Base-by-base conservation (phyloP, 1,140 invertebrate species). In the Drosophila busckii region DNA sequence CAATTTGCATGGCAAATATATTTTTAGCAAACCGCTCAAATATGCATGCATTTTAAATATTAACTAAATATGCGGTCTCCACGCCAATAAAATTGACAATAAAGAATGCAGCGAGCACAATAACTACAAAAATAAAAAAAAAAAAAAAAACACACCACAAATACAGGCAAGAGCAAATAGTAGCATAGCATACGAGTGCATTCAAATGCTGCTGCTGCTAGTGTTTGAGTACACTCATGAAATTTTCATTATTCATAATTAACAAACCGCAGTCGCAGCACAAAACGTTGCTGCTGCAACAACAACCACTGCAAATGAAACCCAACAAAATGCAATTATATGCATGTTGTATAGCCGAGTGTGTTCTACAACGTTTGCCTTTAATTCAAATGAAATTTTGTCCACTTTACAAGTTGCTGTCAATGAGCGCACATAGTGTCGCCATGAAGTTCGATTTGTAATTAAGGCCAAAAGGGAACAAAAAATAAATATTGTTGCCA, bases 161-260 rank as follows among this genome's bases (percentile, higher is more conserved):
- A 26, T 16, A 46, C n/a, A 15, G 20, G 1, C 16, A 6, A 0
- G n/a, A 32, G n/a, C n/a, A n/a, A n/a, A 34, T 8, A 41, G 28
- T 2, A 23, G 38, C 31, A 10, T 10, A 3, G 10, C 31, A 37
- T n/a, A n/a, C n/a, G n/a, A n/a, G n/a, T n/a, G n/a, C n/a, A n/a
- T n/a, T 42, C 31, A 63, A 50, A 22, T 28, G 59, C 54, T 41
- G 61, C 55, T 41, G 28, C 45, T 58, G 44, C 9, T 54, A 58
- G 63, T 62, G 34, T 42, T 26, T 22, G 37, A 56, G 26, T 58
- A 26, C n/a, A n/a, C 56, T 61, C 56, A 70, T 52, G 44, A 70
- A 70, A 66, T 62, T 52, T 69, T 55, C 52, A 70, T 66, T 62
- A 62, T 61, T 66, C 45, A 70, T 66, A 70, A 70, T 70, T 70